phyloP scores from a whole-genome alignment of 1,140 invertebrate genomes.

The Aphaenogaster rudis region DNA sequence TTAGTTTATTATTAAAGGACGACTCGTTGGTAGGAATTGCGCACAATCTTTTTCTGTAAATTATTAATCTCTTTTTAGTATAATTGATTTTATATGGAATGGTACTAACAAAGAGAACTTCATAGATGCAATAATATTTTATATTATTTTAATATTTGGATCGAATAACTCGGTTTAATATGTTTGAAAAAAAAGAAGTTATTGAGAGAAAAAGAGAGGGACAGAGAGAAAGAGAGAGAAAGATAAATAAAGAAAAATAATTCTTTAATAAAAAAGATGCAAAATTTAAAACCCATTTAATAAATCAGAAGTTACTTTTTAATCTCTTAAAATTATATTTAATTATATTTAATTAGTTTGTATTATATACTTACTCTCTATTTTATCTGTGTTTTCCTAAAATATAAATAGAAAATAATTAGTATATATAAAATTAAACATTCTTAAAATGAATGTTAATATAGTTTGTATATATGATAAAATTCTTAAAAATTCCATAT shows the following conservation, averaged over 20 bases:
- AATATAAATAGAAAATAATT: neutral
- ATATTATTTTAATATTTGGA: neutral
- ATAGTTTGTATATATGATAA: neutral
- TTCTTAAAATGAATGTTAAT: neutral
- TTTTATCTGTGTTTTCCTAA: neutral
- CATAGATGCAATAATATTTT: neutral
- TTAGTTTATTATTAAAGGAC: too few species aligned
- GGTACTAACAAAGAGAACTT: too few species aligned
- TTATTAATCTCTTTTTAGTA: too few species aligned
- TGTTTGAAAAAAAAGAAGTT: neutral
- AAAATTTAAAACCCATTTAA: neutral
- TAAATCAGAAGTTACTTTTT: neutral
- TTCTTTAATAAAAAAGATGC: neutral
- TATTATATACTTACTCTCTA: neutral
- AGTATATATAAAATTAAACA: neutral
- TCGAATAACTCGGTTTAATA: neutral
- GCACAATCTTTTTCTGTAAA: too few species aligned
- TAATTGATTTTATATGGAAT: too few species aligned
- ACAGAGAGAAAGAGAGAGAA: neutral
- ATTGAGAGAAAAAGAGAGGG: neutral
- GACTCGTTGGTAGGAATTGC: too few species aligned
- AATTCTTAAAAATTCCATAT: neutral
- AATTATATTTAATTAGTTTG: neutral
- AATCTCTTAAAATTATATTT: neutral
- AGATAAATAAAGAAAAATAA: neutral